Evolutionary conservation across 2,113 vertebrate genomes (phyloP).

Genomic region (Tyrannus savana): DNA sequence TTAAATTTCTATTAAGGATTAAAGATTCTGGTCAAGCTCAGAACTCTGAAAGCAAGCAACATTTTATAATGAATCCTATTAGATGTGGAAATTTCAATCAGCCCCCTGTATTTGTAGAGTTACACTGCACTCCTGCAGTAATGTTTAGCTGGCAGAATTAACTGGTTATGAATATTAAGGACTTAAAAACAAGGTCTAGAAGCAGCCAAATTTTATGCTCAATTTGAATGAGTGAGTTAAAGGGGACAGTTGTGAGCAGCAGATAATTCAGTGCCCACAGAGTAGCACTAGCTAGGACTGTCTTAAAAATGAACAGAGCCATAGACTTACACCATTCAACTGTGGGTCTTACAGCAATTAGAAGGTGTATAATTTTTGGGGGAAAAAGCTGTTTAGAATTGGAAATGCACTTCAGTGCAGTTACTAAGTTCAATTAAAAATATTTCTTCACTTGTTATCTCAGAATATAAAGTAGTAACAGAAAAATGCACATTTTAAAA

Average conservation of each 20-base stretch:
- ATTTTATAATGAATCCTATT: slow-evolving; percentile 12
- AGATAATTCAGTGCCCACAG: not conserved
- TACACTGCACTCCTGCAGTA: not conserved
- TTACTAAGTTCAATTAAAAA: not conserved
- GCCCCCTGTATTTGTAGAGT: not conserved
- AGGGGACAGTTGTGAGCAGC: not conserved
- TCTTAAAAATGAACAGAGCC: not conserved
- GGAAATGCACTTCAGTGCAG: not conserved
- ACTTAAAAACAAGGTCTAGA: not conserved
- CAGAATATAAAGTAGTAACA: not conserved
- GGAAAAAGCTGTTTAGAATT: not conserved
- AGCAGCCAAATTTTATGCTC: not conserved
- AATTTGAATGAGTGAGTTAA: not conserved
- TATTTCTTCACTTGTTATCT: not conserved
- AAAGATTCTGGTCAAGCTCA: not conserved
- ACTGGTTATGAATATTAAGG: not conserved
- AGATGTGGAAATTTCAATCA: slow-evolving; percentile 11
- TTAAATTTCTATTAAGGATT: not conserved
- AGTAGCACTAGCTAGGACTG: not conserved
- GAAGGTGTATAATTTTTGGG: not conserved
- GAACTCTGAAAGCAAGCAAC: not conserved
- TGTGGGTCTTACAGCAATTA: not conserved
- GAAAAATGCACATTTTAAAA: not conserved
- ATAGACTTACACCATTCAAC: not conserved
- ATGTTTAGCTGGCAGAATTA: not conserved